phyloP scores from a whole-genome alignment of 2,888 invertebrate species.

The Siphlonurus alternatus region DNA sequence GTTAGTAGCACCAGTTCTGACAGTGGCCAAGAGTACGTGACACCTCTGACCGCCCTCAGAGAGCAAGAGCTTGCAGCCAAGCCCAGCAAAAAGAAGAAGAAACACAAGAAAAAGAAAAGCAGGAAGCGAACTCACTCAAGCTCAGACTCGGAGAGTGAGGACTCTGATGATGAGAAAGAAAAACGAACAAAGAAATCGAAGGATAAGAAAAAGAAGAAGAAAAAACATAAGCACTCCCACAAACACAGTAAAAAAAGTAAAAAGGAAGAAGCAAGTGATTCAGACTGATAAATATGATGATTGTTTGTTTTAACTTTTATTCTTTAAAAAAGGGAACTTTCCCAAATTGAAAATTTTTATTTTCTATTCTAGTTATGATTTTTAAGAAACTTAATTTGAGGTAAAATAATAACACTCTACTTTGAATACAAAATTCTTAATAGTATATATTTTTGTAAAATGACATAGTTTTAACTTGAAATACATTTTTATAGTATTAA shows the following conservation, averaged over 20 bases:
- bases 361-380: no score
- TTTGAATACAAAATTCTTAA: no score
- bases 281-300: not conserved
- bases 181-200: conserved; percentile 16
- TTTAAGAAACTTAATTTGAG: no score
- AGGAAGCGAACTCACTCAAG: conserved; percentile 15
- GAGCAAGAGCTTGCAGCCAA: conserved; percentile 47
- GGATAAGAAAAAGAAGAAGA: conserved; percentile 26
- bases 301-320: no score
- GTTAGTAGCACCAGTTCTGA: conserved; percentile 91
- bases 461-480: no score
- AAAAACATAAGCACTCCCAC: conserved; percentile 19
- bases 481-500: no score
- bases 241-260: not conserved
- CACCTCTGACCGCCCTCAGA: conserved; percentile 62
- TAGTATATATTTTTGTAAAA: no score
- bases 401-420: no score
- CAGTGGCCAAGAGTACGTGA: conserved; percentile 58
- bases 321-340: no score
- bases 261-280: not conserved
- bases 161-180: conserved; percentile 18
- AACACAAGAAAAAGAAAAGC: conserved; percentile 35
- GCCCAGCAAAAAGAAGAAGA: conserved; percentile 44
- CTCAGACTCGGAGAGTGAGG: conserved; percentile 18
- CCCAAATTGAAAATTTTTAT: no score